Base-by-base conservation (phyloP, 1,140 invertebrate genomes). In the Pseudomyrmex cubaensis region DNA sequence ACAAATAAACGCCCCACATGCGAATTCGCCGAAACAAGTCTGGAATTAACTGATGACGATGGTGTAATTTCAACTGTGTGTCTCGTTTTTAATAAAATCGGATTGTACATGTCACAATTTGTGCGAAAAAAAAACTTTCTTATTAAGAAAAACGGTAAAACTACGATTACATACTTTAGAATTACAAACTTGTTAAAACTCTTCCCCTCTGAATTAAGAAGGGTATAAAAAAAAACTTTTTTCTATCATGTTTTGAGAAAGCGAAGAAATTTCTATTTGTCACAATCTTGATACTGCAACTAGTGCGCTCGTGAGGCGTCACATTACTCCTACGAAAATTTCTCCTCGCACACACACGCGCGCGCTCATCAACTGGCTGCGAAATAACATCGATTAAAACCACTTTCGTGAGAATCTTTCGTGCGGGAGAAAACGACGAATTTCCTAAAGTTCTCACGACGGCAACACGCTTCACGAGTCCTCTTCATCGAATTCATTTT, bases 1-100 rank as follows among this genome's bases (percentile, higher is more conserved):
- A 73, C 44, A 64, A 70, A 83, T 75, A 63, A 48, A 70, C 84
- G 22, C 20, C 15, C 12, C 57, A 69, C 87, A 85, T 76, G 86
- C 83, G 83, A 87, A 12, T 62, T 44, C n/a, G 44, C 44, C 17
- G 13, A 10, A 50, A 20, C 44, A 54, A 80, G 7, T 70, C 76
- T 12, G 22, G 2, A 12, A 72, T 35, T 50, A 44, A 78, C 3
- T 25, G 17, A 15, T 44, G 74, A 66, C 46, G 59, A 75, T 20
- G 35, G 0, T 35, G 35, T 35, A 35, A 7, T 7, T 35, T 35
- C 35, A 35, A 35, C 35, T 7, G 5, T 7, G 5, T 7, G 35
- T 35, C 5, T 35, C 5, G 35, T 7, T 35, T 35, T 5, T 35
- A 35, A 35, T 35, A 35, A 35, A 35, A 35, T 35, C 35, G 5